phyloP scores from a whole-genome alignment of 2,888 invertebrate genomes.

The Scaptomyza parva region DNA sequence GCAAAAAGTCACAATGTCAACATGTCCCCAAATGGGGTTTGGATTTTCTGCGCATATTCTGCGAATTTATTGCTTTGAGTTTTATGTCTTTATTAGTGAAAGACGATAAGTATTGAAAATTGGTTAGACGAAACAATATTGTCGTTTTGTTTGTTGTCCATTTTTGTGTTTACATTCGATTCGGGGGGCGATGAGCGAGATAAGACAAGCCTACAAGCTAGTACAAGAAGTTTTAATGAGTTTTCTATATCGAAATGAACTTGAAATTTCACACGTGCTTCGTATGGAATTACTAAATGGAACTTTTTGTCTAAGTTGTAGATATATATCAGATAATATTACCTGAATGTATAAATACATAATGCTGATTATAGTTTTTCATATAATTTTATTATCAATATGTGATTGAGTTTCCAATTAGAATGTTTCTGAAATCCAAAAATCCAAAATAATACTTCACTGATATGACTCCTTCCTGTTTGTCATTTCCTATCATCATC shows the following conservation, averaged over 20 bases:
- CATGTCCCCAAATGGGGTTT: conserved; percentile 39
- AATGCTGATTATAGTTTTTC: too few species aligned
- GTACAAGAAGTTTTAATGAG: conserved; percentile 60
- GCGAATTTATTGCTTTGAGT: conserved; percentile 49
- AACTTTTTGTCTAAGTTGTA: neutral
- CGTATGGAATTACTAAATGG: neutral
- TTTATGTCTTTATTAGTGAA: conserved; percentile 70
- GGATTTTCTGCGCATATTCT: conserved; percentile 38
- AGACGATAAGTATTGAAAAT: conserved; percentile 58
- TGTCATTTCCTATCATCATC: conserved; percentile 28
- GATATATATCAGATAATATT: neutral
- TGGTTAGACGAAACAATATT: conserved; percentile 18
- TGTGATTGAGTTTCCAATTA: neutral
- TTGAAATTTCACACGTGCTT: conserved; percentile 48
- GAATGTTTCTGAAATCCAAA: neutral
- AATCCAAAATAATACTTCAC: conserved; percentile 4
- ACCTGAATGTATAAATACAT: neutral
- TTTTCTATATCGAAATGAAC: conserved; percentile 44
- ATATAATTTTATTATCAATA: neutral
- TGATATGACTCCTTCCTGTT: conserved; percentile 27
- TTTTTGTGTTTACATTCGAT: conserved; percentile 29
- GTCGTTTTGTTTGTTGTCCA: conserved; percentile 22
- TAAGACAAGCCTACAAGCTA: conserved; percentile 45
- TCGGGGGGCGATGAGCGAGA: too few species aligned
- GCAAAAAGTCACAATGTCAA: conserved; percentile 15